Base-by-base conservation (phyloP, 2,888 invertebrate species). In the Dendrolimus houi region DNA sequence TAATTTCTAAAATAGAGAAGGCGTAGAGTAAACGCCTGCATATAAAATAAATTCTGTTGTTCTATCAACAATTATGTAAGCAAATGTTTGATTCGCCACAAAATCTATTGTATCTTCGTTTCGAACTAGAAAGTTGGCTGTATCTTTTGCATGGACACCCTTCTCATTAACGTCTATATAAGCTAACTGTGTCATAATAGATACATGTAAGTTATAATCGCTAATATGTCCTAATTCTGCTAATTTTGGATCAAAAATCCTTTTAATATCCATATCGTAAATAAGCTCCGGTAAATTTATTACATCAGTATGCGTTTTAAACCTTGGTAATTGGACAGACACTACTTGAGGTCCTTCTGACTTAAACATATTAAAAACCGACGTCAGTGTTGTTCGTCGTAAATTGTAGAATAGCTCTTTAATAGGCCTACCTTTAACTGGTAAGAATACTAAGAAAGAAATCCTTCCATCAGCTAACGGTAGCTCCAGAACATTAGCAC, bases 201-300 rank as follows among this genome's bases (percentile, higher is more conserved):
- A 85, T 0, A 74, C 73, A n/a, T 75, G 67, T 56, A 83, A 65
- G 8, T 65, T 69, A 53, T 70, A 79, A 57, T 79, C 67, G 67
- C 79, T 84, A 8, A 87, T 81, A 17, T 72, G 71, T 0, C 62
- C 65, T 1, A 87, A 69, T 29, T 85, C 74, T 1, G 85, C 79
- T 12, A 64, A 17, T 0, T 72, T 62, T 1, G 78, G 79, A 59
- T 80, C 62, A 60, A 87, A 87, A n/a, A 85, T 68, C n/a, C 72
- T 77, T 52, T 62, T 70, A 0, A 85, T 67, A 1, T 86, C 86
- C 83, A 87, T 83, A 69, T 87, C 87, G 52, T 65, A 67, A 0
- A 87, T 29, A 42, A 87, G 58, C 58, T 87, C 87, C 0, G 80
- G 71, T 10, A 86, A 64, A 59, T 80, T 84, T 7, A 76, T 75